A percentile compares a stretch with the other conserved stretches of the same genome.
Evolutionary conservation across 2,113 vertebrate species (phyloP).

Genomic region (Scomber japonicus): DNA sequence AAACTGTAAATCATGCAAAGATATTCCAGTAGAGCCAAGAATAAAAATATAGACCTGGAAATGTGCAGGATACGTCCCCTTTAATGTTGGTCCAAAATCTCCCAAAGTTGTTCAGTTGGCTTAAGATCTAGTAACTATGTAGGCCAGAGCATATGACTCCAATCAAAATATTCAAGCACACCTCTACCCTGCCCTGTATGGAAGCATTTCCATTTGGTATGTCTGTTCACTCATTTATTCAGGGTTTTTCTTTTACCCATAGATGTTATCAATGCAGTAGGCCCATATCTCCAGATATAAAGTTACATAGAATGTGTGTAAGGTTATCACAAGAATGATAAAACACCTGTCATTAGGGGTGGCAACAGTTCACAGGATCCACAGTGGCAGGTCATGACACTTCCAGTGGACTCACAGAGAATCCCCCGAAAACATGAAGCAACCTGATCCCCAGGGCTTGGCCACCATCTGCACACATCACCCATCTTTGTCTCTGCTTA

Average conservation of each 20-base stretch:
- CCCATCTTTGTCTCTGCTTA: conserved; percentile 60
- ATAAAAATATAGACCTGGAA: background rate
- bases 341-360: conserved; percentile 56
- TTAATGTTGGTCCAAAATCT: too few species aligned
- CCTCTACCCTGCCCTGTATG: too few species aligned
- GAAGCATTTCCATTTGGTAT: background rate
- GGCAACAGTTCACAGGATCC: conserved; percentile 55
- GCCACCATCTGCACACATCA: conserved; percentile 71
- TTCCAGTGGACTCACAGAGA: conserved; percentile 40
- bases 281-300: background rate
- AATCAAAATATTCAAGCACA: background rate
- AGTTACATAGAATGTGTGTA: conserved; percentile 6
- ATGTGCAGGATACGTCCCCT: background rate
- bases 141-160: background rate
- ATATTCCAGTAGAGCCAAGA: too few species aligned
- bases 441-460: conserved; percentile 34
- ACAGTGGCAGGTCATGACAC: conserved; percentile 45
- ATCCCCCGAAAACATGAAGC: conserved; percentile 33
- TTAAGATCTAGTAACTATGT: background rate
- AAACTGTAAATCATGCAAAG: too few species aligned
- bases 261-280: too few species aligned
- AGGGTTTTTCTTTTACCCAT: background rate
- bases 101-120: too few species aligned
- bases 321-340: conserved; percentile 58
- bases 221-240: background rate